Base-by-base conservation (phyloP, 2,888 invertebrate genomes). In the Eristalis intricaria region DNA sequence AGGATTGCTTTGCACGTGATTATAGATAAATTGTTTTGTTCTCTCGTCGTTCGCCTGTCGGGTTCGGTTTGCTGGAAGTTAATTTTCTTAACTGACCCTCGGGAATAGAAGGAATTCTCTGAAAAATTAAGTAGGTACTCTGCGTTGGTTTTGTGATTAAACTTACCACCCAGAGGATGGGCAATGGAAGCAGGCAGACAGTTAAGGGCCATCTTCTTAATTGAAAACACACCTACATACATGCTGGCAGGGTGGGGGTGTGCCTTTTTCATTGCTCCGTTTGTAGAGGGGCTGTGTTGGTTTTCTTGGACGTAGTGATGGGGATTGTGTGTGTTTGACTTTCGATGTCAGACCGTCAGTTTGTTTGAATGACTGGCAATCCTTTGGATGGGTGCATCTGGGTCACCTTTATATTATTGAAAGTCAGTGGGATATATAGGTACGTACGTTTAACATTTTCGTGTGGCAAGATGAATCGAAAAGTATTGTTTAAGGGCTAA, bases 1-100 rank as follows among this genome's bases (percentile, higher is more conserved):
- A 63, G 56, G n/a, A 40, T 68, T 64, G 26, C 69, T 70, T 69
- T 64, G 69, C 69, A 70, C 69, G 63, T 38, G 56, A 64, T 77
- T 64, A 29, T 56, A 38, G 56, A 71, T 70, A 71, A 71, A 79
- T 73, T 73, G 63, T 56, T 64, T 63, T 76, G 23, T 68, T 64
- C 35, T 50, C 13, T 19, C 23, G 56, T 58, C 15, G 22, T 23
- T 38, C 4, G 23, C 2, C 29, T 68, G 26, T 32, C 26, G 38
- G 50, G n/a, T n/a, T 50, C 19, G 50, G 50, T 50, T 50, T 1
- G 19, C 50, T 50, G 50, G 50, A n/a, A 50, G 50, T 50, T 70
- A n/a, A 70, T 70, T 64, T 38, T 64, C 38, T 4, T 29, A 38
- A 19, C 35, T 10, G 19, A 38, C 56, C 56, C 63, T 56, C 29